These are phyloP conservation scores for Rhinopithecus roxellana DNA, from an alignment of 2,113 vertebrate genomes.

Conservation along the genomic window DNA sequence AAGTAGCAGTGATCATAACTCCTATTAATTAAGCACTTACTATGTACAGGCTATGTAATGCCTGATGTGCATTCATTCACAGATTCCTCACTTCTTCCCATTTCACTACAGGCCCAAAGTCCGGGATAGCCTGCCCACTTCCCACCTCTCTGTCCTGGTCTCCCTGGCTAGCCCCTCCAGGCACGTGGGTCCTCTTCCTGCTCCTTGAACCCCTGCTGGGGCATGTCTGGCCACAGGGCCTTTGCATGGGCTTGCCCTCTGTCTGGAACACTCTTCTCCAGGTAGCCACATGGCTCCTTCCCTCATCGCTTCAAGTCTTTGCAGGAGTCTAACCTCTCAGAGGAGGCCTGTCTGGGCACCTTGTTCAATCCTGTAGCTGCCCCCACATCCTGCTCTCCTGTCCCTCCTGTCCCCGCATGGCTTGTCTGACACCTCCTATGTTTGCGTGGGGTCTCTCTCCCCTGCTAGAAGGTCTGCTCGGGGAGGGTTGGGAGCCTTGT, in stretches of 20 bases:
- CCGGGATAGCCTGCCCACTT: background rate
- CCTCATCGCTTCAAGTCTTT: background rate
- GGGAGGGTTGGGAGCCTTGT: background rate
- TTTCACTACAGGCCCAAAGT: background rate
- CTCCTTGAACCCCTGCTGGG: background rate
- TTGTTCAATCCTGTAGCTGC: background rate
- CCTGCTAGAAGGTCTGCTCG: accelerated
- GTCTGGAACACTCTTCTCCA: background rate
- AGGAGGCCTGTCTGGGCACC: background rate
- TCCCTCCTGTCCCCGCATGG: background rate
- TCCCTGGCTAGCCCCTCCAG: background rate
- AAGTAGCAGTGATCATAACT: background rate
- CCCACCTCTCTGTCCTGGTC: background rate
- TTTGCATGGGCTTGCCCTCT: background rate
- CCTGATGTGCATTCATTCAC: background rate
- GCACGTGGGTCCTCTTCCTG: background rate
- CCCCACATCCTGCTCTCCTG: too few relatives aligned
- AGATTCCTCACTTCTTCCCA: accelerated
- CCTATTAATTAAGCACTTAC: background rate
- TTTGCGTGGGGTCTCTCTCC: background rate
- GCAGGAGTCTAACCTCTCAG: background rate
- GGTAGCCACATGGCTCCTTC: background rate
- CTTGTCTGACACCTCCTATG: background rate
- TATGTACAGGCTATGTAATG: accelerated
- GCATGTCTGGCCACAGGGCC: background rate